These are phyloP conservation scores for Rhabdophis nuchalis DNA, from an alignment of 2,797 vertebrate species.

Conservation along the genomic window DNA sequence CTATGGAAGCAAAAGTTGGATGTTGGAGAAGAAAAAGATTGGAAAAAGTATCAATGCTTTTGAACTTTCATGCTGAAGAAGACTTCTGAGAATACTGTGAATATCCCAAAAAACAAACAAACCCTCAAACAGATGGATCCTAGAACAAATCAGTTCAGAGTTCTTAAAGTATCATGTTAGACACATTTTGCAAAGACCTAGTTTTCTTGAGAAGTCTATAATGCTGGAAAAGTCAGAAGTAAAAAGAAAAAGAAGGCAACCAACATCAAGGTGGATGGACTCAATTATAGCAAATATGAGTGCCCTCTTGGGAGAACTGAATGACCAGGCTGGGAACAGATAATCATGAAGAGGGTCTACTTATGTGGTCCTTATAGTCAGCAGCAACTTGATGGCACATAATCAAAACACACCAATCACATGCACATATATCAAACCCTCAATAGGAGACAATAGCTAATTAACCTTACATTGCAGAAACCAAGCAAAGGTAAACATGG, in stretches of 20 bases:
- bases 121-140: background rate
- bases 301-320: background rate
- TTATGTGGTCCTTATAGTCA: background rate
- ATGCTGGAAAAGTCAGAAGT: background rate
- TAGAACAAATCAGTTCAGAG: background rate
- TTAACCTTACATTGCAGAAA: background rate
- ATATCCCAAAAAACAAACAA: background rate
- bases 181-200: background rate
- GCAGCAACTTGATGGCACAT: background rate
- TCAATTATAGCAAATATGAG: background rate
- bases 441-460: background rate
- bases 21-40: background rate
- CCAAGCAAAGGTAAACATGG: background rate
- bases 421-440: background rate
- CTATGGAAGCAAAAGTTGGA: background rate
- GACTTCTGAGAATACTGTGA: background rate
- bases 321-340: background rate
- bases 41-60: background rate
- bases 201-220: background rate
- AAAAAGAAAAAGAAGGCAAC: background rate
- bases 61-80: background rate
- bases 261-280: background rate
- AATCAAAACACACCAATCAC: background rate
- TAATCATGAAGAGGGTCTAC: background rate
- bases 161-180: background rate